Evolutionary conservation across 2,797 vertebrate species (phyloP), one percentile per base, ranked within the genome.

Genomic region (Adelosebastes latens): DNA sequence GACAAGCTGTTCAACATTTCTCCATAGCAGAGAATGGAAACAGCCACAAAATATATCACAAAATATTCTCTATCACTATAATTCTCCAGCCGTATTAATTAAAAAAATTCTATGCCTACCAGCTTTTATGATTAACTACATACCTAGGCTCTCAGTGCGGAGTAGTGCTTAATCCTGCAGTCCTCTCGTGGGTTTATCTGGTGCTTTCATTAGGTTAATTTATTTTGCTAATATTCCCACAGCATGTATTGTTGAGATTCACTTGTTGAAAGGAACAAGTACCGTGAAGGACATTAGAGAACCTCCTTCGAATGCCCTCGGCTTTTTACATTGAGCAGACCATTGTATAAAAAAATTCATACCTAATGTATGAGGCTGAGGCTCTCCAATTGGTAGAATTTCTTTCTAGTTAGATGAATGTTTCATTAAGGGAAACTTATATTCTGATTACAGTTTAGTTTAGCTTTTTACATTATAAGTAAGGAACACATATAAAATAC

Each of bases 1-100:
- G 14, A 63, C 72, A 85, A 72, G 66, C 80, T 81, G 80, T 75
- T 84, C 60, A 72, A 24, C 24, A 34, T 77, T 64, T 53, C 60
- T 70, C 27, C 27, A 24, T 11, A 31, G 65, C 7, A 55, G 53
- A 84, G n/a, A 56, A 58, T 9, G 14, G 59, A 59, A 52, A 31
- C 62, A 24, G 46, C 22, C 6, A 34, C 46, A 60, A 49, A 75
- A 66, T 76, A 31, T 20, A 9, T 8, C 52, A 72, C 36, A 39
- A 39, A 39, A 39, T 39, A 39, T 59, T 62, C 6, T 61, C 2
- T 11, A 13, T 46, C 25, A n/a, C 18, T 46, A 32, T 36, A 56
- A 39, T 34, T 66, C 53, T 65, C 27, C 56, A n/a, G 71, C 39
- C 25, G n/a, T 81, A 34, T 72, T 65, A 24, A 71, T 62, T 29